Evolutionary conservation across 2,888 invertebrate species (phyloP).

Genomic region (Lithophane ornitopus): DNA sequence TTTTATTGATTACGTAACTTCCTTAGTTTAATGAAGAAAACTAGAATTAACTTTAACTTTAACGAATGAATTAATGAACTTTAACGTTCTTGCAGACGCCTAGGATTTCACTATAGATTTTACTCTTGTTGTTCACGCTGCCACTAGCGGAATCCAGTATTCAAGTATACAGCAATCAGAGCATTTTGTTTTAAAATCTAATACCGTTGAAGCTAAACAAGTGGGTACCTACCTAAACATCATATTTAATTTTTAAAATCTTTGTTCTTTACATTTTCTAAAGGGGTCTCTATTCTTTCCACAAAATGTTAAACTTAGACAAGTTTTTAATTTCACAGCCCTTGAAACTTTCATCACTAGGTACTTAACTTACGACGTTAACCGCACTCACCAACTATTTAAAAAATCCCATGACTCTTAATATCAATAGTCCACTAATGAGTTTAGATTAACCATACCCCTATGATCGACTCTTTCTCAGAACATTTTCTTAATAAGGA

Average conservation of each 20-base stretch:
- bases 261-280: not conserved
- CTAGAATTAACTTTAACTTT: not conserved
- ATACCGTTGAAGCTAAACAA: not conserved
- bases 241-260: not conserved
- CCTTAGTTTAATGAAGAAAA: not conserved
- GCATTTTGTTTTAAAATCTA: no score
- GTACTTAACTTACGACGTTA: not conserved
- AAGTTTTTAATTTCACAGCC: not conserved
- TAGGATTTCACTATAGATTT: not conserved
- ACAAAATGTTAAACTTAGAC: not conserved
- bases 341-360: not conserved
- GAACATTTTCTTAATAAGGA: constrained; percentile 74
- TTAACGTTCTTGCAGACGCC: no score
- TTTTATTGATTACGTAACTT: constrained; percentile 18
- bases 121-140: no score
- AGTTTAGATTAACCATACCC: constrained; percentile 50
- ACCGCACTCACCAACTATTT: not conserved
- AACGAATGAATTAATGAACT: no score
- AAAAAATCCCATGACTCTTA: constrained; percentile 40
- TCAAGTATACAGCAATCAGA: not conserved
- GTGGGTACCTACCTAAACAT: not conserved
- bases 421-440: constrained; percentile 53
- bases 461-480: constrained; percentile 61
- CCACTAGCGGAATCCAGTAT: not conserved
- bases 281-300: not conserved